Evolutionary conservation across 2,888 invertebrate genomes (phyloP).

Genomic region (Philereme vetulata): DNA sequence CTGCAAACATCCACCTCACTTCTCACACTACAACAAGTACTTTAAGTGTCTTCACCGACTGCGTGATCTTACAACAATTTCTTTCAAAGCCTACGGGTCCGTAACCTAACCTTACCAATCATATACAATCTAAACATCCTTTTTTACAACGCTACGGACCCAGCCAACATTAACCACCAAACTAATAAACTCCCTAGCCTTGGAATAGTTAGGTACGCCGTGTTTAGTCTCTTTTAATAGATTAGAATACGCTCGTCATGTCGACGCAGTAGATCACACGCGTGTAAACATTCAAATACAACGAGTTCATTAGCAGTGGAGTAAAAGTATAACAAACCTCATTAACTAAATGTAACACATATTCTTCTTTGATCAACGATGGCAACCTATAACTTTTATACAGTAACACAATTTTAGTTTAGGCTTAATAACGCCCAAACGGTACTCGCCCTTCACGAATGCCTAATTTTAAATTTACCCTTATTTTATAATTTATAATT

Average conservation of each 20-base stretch:
- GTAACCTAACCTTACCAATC: constrained; percentile 67
- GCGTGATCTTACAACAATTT: constrained; percentile 74
- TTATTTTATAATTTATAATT: constrained; percentile 63
- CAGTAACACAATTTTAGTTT: constrained; percentile 78
- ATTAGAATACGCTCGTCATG: too few species aligned
- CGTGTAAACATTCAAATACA: too few species aligned
- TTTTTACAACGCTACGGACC: constrained; percentile 71
- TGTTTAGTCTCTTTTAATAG: too few species aligned
- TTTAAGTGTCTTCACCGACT: constrained; percentile 79
- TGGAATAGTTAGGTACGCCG: too few species aligned
- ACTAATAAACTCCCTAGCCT: too few species aligned
- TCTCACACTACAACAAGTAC: constrained; percentile 76
- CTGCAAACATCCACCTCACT: constrained; percentile 38
- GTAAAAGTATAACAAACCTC: constrained; percentile 78
- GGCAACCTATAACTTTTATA: constrained; percentile 80
- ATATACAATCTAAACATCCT: constrained; percentile 79
- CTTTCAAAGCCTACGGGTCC: constrained; percentile 68
- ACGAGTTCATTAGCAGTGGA: too few species aligned
- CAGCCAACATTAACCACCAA: constrained; percentile 49
- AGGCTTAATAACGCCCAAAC: constrained; percentile 63
- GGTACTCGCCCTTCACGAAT: constrained; percentile 55
- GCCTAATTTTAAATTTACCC: constrained; percentile 44
- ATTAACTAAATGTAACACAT: constrained; percentile 79
- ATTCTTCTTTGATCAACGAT: constrained; percentile 80
- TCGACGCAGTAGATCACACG: too few species aligned